A percentile compares a stretch with the other conserved stretches of the same genome.
These are phyloP conservation scores for Oriolus oriolus DNA, from an alignment of 2,113 vertebrate genomes.

Conservation along the genomic window DNA sequence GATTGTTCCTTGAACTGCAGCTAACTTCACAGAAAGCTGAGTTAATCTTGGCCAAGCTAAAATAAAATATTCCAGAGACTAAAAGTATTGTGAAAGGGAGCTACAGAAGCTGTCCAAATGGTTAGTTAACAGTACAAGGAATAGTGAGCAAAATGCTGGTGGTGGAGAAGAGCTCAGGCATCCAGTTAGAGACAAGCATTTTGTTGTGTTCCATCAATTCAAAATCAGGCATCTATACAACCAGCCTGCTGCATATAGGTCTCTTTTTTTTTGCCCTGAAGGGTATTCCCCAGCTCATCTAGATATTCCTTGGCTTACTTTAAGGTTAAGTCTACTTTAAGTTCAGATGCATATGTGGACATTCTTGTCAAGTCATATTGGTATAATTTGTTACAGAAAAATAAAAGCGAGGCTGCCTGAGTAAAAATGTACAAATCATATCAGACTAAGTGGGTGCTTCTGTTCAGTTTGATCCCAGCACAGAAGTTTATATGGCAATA, in stretches of 20 bases:
- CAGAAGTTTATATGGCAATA: background rate
- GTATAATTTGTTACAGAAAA: background rate
- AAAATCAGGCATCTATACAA: background rate
- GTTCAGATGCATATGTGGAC: background rate
- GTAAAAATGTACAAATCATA: background rate
- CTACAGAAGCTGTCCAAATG: background rate
- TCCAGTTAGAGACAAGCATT: background rate
- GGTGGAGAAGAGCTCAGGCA: background rate
- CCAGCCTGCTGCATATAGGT: background rate
- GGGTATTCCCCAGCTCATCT: background rate
- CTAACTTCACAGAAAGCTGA: background rate
- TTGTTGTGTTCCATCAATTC: background rate
- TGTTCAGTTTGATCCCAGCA: background rate
- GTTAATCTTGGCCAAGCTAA: background rate
- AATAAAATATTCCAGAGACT: background rate
- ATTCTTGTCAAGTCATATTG: background rate
- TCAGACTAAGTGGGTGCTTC: background rate
- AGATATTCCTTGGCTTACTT: background rate
- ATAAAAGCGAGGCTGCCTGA: background rate
- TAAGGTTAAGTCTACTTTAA: background rate
- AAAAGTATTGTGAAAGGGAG: background rate
- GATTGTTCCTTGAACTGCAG: background rate
- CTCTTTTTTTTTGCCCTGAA: background rate
- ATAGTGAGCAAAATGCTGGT: background rate
- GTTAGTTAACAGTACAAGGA: background rate